phyloP scores from a whole-genome alignment of 2,888 invertebrate species.

The Abrostola triplasia region DNA sequence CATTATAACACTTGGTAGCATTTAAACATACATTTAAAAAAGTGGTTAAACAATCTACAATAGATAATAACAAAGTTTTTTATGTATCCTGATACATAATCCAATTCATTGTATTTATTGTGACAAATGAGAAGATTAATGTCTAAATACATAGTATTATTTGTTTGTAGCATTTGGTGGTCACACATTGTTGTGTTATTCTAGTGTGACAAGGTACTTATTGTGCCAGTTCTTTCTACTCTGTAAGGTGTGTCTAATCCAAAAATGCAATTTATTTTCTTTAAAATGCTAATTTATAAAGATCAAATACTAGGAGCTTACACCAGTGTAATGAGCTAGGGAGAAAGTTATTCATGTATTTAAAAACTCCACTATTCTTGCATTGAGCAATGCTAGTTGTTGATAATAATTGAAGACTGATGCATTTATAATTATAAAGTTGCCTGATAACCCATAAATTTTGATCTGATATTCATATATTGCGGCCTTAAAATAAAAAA shows the following conservation, averaged over 20 bases:
- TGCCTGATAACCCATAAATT: slow-evolving; percentile 21
- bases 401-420: slow-evolving; percentile 74
- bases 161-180: slow-evolving; percentile 50
- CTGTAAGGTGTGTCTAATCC: slow-evolving; percentile 50
- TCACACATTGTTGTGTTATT: slow-evolving; percentile 50
- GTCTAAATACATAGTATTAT: slow-evolving; percentile 54
- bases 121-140: slow-evolving; percentile 47
- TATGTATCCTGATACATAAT: neutral
- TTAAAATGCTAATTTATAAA: slow-evolving; percentile 41
- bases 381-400: slow-evolving; percentile 49
- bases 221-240: slow-evolving; percentile 36
- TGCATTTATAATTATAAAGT: slow-evolving; percentile 70
- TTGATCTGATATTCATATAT: slow-evolving; percentile 30
- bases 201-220: slow-evolving; percentile 50
- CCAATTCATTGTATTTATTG: slow-evolving; percentile 34
- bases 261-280: slow-evolving; percentile 52
- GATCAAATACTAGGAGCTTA: slow-evolving; percentile 40
- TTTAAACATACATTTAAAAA: too few relatives aligned
- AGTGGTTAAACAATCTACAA: neutral
- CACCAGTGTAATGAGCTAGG: slow-evolving; percentile 57
- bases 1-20: too few relatives aligned
- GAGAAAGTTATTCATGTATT: slow-evolving; percentile 53
- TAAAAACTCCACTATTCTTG: slow-evolving; percentile 46
- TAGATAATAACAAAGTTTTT: slow-evolving; percentile 9
- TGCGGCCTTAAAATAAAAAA: slow-evolving; percentile 7